A percentile compares a stretch with the other conserved stretches of the same genome.
phyloP scores from a whole-genome alignment of 2,113 vertebrate genomes.

The Leucosticte australis region DNA sequence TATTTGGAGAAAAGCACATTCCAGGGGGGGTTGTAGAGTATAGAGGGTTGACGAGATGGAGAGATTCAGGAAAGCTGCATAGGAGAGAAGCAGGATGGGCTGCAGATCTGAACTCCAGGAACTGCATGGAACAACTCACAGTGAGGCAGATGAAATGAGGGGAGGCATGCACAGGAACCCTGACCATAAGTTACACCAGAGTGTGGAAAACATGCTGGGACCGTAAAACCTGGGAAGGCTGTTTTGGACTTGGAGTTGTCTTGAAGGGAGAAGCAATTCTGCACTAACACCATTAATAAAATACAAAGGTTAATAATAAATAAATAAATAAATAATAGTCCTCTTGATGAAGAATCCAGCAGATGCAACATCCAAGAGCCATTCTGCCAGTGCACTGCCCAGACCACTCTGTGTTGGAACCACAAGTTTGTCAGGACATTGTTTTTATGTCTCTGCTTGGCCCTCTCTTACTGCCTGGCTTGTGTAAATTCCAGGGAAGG shows the following conservation, averaged over 20 bases:
- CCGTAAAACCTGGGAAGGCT: neutral
- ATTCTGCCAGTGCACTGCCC: neutral
- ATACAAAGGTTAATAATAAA: neutral
- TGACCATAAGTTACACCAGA: neutral
- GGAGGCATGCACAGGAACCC: neutral
- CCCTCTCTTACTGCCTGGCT: neutral
- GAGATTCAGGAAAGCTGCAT: neutral
- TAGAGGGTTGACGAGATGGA: neutral
- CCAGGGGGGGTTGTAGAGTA: neutral
- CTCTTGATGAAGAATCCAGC: neutral
- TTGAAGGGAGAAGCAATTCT: neutral
- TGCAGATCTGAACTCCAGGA: neutral
- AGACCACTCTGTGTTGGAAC: neutral
- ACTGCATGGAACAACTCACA: neutral
- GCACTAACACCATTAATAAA: neutral
- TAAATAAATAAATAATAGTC: neutral
- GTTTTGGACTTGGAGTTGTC: neutral
- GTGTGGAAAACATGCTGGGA: neutral
- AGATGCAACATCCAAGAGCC: neutral
- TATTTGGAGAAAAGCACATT: neutral
- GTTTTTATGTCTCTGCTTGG: neutral
- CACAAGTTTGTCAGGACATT: neutral
- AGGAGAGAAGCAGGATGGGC: neutral
- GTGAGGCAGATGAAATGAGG: neutral
- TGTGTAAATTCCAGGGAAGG: neutral